These are phyloP conservation scores for Odontomachus brunneus DNA, from an alignment of 1,140 invertebrate species.

Conservation along the genomic window DNA sequence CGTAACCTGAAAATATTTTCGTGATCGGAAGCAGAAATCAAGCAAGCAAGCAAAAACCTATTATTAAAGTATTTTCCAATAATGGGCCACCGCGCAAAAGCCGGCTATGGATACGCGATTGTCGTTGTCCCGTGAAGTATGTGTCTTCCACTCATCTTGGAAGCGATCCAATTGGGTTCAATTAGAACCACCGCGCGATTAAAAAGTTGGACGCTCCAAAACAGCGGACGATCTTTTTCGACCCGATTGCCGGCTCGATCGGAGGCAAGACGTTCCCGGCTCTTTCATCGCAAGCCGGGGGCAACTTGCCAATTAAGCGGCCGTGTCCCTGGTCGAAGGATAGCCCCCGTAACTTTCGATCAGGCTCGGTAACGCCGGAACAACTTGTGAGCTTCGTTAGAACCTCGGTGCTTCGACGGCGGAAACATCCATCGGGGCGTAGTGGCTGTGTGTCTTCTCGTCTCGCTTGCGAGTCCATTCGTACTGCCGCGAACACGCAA, in stretches of 20 bases:
- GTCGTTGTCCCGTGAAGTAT: constrained; percentile 7
- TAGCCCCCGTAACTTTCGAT: constrained; percentile 50
- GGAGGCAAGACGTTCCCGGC: constrained; percentile 63
- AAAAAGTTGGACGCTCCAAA: constrained; percentile 53
- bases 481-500: not conserved
- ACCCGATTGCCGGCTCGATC: constrained; percentile 55
- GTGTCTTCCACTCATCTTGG: constrained; percentile 44
- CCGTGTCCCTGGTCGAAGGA: constrained; percentile 54
- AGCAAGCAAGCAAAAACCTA: not conserved
- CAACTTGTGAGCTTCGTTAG: constrained; percentile 34
- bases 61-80: constrained; percentile 21
- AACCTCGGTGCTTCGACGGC: not conserved
- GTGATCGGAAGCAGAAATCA: not conserved
- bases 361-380: constrained; percentile 33
- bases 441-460: not conserved
- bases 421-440: constrained; percentile 25
- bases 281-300: constrained; percentile 66
- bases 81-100: not conserved
- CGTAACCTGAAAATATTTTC: not conserved
- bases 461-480: not conserved
- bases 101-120: constrained; percentile 15
- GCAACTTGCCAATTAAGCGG: constrained; percentile 71
- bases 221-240: constrained; percentile 47
- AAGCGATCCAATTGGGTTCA: constrained; percentile 42
- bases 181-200: constrained; percentile 49